These are phyloP conservation scores for Serinus canaria DNA, from an alignment of 2,113 vertebrate species.

Conservation along the genomic window DNA sequence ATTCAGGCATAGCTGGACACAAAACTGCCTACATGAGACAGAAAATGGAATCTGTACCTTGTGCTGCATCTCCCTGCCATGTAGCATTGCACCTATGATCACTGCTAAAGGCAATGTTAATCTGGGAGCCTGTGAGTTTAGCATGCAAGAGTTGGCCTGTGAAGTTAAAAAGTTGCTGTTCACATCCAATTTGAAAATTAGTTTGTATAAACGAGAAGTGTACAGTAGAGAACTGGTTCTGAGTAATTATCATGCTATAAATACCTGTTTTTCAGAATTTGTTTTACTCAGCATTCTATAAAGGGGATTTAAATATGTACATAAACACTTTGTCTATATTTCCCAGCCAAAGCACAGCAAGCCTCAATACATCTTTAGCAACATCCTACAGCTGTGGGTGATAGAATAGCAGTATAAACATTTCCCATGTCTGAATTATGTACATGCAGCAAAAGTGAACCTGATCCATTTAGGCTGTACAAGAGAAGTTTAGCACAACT, in stretches of 20 bases:
- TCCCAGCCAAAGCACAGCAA: background rate
- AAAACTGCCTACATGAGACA: background rate
- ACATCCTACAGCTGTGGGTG: background rate
- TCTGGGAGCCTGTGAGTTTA: background rate
- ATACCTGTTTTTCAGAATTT: background rate
- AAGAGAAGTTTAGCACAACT: background rate
- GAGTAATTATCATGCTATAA: background rate
- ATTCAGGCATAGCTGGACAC: background rate
- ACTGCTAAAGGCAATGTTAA: background rate
- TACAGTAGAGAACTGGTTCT: background rate
- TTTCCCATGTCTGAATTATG: background rate
- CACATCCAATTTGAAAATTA: background rate
- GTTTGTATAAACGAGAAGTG: background rate
- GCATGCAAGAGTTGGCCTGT: background rate
- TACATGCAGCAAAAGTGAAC: background rate
- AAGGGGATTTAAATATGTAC: background rate
- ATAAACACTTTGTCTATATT: fast-evolving
- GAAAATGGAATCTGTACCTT: background rate
- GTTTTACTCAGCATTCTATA: background rate
- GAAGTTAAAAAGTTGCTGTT: background rate
- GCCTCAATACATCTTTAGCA: background rate
- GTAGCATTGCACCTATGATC: background rate
- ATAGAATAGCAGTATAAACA: background rate
- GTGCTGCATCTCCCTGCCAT: background rate
- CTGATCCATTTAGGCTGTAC: background rate